phyloP scores from a whole-genome alignment of 2,888 invertebrate genomes.

The Lasioglossum zephyrum region DNA sequence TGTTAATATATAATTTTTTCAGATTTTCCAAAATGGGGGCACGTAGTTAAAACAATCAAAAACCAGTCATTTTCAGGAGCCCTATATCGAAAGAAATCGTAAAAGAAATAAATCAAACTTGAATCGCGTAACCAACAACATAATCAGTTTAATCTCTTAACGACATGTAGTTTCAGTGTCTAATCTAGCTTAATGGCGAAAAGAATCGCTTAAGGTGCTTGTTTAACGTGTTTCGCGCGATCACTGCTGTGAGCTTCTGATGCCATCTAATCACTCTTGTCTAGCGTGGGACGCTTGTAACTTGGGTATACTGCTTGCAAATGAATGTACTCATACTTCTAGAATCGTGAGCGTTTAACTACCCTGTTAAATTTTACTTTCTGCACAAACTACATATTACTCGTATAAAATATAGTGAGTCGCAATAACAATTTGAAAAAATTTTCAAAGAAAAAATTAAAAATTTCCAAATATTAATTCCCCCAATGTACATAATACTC shows the following conservation, averaged over 20 bases:
- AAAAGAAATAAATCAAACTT: background rate
- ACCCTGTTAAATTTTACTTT: background rate
- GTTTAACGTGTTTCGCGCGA: slow-evolving; percentile 6
- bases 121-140: background rate
- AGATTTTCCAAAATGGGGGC: too few species aligned
- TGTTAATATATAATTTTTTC: too few species aligned
- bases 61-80: too few species aligned
- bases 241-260: background rate
- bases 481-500: background rate
- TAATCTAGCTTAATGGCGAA: slow-evolving; percentile 23
- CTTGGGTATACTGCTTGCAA: too few species aligned
- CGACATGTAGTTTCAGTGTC: slow-evolving; percentile 19
- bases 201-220: slow-evolving; percentile 3
- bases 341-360: background rate
- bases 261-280: slow-evolving; percentile 3
- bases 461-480: background rate
- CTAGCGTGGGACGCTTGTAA: background rate
- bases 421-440: background rate
- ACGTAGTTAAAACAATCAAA: too few species aligned
- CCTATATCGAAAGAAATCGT: background rate
- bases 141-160: background rate
- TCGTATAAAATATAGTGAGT: background rate
- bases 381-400: background rate
- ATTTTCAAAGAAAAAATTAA: background rate
- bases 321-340: background rate